Base-by-base conservation (phyloP, 2,797 vertebrate species). In the Acrossocheilus wenchowensis region DNA sequence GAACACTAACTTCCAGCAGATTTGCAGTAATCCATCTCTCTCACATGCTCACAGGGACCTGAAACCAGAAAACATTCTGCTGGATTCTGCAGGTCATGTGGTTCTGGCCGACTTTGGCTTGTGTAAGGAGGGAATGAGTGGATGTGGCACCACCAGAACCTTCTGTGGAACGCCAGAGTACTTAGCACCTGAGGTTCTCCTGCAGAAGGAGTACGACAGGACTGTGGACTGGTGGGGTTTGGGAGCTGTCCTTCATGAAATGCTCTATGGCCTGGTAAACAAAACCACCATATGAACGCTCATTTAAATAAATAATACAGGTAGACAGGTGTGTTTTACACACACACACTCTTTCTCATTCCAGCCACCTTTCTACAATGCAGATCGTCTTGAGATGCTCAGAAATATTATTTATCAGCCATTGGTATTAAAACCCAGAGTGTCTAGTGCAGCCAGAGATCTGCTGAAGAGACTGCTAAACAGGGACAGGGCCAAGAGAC, bases 121-220 rank as follows among this genome's bases (percentile, higher is more conserved):
- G 85, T 97, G 97, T 93, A 97, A 97, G 90, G 97, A 97, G 89
- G 97, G 96, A 84, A 93, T 97, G 23, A 96, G 96, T 75, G 93
- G 95, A 41, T 97, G 97, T 0, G 96, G 95, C 88, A 96, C 97
- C 0, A 99, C 97, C 30, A 96, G 96, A 87, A 99, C 98, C 11
- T 98, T 99, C 93, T 99, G 98, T 0, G 98, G 98, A 90, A 99
- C 98, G 0, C 98, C 98, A 0, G 97, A 99, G 94, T 96, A 96
- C 87, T 90, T 96, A 4, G 94, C 95, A 36, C 96, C 96, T 43
- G 96, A 96, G 90, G 95, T 96, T 68, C 93, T 96, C 23, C 90
- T 88, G 81, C 95, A 96, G 78, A 89, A 92, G 2, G 86, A 95
- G 0, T 96, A 96, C 23, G 94, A 93, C 87, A 91, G 92, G 12